Conservation (phyloP, 2,113 vertebrate species). For the Triplophysa siluroides region DNA sequence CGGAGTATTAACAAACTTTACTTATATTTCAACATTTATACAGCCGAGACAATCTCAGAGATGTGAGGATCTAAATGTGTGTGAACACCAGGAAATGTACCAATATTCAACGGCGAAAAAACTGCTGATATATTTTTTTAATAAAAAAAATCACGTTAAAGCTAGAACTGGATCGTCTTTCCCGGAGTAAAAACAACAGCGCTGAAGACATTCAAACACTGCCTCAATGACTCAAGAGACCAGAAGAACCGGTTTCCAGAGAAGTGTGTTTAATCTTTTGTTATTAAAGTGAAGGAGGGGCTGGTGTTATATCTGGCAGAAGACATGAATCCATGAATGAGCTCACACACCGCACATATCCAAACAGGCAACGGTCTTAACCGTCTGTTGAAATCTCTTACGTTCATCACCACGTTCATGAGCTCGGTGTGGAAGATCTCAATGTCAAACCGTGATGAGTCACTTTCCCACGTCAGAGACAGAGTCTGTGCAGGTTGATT, state of each 20-base stretch:
- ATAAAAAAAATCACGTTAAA: too few relatives aligned
- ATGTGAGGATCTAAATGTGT: too few relatives aligned
- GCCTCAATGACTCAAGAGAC: not conserved
- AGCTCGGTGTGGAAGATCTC: conserved; percentile 63
- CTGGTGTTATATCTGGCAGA: not conserved
- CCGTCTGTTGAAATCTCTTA: conserved; percentile 51
- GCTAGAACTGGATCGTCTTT: too few relatives aligned
- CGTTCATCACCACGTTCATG: conserved; percentile 65
- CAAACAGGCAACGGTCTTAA: not conserved
- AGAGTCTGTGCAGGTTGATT: conserved; percentile 51
- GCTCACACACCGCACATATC: not conserved
- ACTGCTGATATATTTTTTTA: too few relatives aligned
- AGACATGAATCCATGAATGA: not conserved
- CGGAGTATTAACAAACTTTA: too few relatives aligned
- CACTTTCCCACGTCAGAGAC: conserved; percentile 61
- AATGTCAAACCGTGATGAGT: conserved; percentile 65
- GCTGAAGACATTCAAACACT: not conserved
- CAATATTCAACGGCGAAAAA: too few relatives aligned
- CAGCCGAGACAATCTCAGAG: too few relatives aligned
- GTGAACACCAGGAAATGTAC: too few relatives aligned
- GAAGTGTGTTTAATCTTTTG: not conserved
- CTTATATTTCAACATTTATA: too few relatives aligned
- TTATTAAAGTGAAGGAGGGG: not conserved
- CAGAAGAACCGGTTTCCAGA: not conserved
- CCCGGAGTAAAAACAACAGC: not conserved